Evolutionary conservation across 2,113 vertebrate genomes (phyloP).

Genomic region (Coreoperca whiteheadi): DNA sequence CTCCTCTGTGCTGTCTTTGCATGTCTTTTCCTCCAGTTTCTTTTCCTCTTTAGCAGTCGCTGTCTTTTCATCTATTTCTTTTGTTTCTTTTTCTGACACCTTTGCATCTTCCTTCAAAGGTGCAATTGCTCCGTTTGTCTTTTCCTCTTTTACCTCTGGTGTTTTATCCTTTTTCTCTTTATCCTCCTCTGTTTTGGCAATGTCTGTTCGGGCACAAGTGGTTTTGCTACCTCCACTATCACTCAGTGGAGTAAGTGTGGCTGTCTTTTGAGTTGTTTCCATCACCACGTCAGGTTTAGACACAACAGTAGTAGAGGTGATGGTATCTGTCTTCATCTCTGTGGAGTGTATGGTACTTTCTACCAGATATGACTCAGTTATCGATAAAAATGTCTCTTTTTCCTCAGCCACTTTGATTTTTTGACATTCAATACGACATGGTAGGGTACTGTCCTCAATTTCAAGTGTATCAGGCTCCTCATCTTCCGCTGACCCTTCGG

Average conservation of each 20-base stretch:
- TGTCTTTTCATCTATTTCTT: conserved; percentile 42
- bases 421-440: conserved; percentile 82
- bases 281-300: conserved; percentile 66
- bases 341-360: conserved; percentile 38
- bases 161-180: conserved; percentile 46
- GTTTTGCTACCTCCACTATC: conserved; percentile 58
- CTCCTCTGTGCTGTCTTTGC: conserved; percentile 47
- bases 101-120: conserved; percentile 49
- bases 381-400: conserved; percentile 52
- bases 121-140: conserved; percentile 1
- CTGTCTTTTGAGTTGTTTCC: conserved; percentile 60
- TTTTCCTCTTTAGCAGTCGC: conserved; percentile 46
- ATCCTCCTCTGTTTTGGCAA: conserved; percentile 47
- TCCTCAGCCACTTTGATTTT: conserved; percentile 64
- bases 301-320: conserved; percentile 47
- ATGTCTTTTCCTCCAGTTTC: conserved; percentile 44
- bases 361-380: conserved; percentile 29
- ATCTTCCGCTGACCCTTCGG: conserved; percentile 68
- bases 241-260: conserved; percentile 72
- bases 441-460: conserved; percentile 75
- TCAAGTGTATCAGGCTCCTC: conserved; percentile 75
- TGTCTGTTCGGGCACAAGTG: conserved; percentile 64
- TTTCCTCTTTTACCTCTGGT: conserved; percentile 49
- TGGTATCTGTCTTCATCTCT: conserved; percentile 54
- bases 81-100: conserved; percentile 43